Percentiles rank a stretch among this genome's conserved stretches.
phyloP scores from a whole-genome alignment of 2,888 invertebrate genomes.

The Drosophila birchii region DNA sequence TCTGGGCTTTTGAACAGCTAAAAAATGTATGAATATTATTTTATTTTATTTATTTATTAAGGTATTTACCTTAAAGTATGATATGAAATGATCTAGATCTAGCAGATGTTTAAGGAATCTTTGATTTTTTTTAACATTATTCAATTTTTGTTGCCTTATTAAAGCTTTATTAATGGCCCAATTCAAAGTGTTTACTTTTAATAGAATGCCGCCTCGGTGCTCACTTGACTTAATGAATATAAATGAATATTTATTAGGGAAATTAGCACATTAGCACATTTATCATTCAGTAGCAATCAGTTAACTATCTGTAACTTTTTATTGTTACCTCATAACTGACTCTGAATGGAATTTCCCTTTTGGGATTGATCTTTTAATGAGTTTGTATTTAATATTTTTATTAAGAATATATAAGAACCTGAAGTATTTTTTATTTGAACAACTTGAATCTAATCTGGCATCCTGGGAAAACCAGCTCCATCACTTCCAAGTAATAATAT shows the following conservation, averaged over 20 bases:
- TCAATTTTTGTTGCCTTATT: neutral
- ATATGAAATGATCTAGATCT: neutral
- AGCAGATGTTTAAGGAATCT: neutral
- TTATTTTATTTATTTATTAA: too few species aligned
- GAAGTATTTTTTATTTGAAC: neutral
- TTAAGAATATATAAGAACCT: neutral
- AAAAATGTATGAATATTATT: neutral
- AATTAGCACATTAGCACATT: constrained; percentile 3
- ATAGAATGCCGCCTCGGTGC: neutral
- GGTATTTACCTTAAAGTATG: neutral
- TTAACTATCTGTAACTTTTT: neutral
- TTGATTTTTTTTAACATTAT: neutral
- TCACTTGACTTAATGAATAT: neutral
- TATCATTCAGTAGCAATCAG: neutral
- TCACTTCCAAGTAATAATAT: neutral
- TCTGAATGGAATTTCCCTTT: neutral
- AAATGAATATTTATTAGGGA: neutral
- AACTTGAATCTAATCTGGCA: neutral
- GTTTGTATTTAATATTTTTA: neutral
- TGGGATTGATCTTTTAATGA: too few species aligned
- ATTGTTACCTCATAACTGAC: neutral
- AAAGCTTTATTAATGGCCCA: neutral
- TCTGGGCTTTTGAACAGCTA: neutral
- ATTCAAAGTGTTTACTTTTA: neutral
- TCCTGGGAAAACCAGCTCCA: too few species aligned